phyloP scores from a whole-genome alignment of 2,888 invertebrate species.

The Bellardia pandia region DNA sequence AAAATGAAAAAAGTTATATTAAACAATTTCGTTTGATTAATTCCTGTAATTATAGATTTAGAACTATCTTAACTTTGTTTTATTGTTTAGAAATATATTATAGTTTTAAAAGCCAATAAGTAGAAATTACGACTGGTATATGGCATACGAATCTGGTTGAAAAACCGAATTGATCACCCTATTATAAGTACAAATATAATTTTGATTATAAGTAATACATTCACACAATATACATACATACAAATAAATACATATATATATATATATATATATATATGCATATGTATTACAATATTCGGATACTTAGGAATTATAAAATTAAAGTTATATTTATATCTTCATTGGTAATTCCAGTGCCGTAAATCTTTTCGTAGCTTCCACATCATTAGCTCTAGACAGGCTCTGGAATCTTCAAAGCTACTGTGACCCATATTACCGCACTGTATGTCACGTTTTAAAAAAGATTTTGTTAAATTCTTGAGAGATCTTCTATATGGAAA shows the following conservation, averaged over 20 bases:
- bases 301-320: conserved; percentile 1
- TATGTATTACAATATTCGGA: neutral
- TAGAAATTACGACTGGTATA: too few relatives aligned
- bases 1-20: too few relatives aligned
- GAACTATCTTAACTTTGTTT: too few relatives aligned
- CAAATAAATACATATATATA: neutral
- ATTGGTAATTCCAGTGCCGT: conserved; percentile 62
- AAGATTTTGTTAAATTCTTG: conserved; percentile 89
- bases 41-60: too few relatives aligned
- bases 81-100: too few relatives aligned
- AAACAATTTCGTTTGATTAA: too few relatives aligned
- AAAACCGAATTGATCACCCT: neutral
- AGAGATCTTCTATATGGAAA: conserved; percentile 93
- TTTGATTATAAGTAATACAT: neutral
- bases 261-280: neutral
- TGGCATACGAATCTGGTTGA: too few relatives aligned
- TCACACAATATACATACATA: neutral
- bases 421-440: conserved; percentile 90
- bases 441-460: conserved; percentile 93
- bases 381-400: conserved; percentile 95
- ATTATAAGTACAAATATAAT: neutral
- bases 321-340: conserved; percentile 26
- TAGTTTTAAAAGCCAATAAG: too few relatives aligned
- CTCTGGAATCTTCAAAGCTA: conserved; percentile 95
- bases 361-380: conserved; percentile 86